Percentiles rank a stretch among this genome's conserved stretches.
These are phyloP conservation scores for Drosophila helvetica DNA, from an alignment of 2,888 invertebrate species.

Conservation along the genomic window DNA sequence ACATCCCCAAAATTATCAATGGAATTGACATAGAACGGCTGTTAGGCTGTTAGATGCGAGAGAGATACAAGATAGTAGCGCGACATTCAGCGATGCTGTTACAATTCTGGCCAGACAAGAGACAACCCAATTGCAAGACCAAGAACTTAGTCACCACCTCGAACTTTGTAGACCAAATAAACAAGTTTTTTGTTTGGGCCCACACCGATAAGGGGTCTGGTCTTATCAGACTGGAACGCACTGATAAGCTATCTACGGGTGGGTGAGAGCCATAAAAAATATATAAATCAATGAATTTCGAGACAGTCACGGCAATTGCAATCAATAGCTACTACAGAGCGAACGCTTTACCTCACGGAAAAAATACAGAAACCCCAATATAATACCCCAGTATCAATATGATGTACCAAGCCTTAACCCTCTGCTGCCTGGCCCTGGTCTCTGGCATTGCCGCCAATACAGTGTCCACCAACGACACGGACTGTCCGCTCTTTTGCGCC, in stretches of 20 bases:
- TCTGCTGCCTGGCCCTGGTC: constrained; percentile 54
- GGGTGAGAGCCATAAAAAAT: constrained; percentile 45
- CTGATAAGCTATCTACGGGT: constrained; percentile 50
- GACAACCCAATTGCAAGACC: constrained; percentile 36
- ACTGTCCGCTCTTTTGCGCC: constrained; percentile 74
- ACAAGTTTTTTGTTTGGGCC: constrained; percentile 37
- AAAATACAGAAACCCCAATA: constrained; percentile 19
- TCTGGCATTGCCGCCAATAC: constrained; percentile 54
- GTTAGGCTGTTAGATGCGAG: constrained; percentile 31
- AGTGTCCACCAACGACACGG: constrained; percentile 55
- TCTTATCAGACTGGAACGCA: constrained; percentile 48
- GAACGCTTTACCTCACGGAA: constrained; percentile 44
- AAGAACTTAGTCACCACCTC: constrained; percentile 50
- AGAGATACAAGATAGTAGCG: constrained; percentile 62
- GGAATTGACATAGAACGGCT: constrained; percentile 24
- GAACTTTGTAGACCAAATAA: constrained; percentile 56
- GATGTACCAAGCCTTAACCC: constrained; percentile 45
- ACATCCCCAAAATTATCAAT: constrained; percentile 48
- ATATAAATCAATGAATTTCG: constrained; percentile 63
- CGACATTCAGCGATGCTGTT: constrained; percentile 27
- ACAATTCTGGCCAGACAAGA: constrained; percentile 10
- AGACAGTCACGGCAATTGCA: constrained; percentile 67
- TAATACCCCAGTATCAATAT: constrained; percentile 38
- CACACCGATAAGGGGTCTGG: constrained; percentile 32
- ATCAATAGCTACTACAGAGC: constrained; percentile 53